Evolutionary conservation across 1,140 invertebrate species (phyloP).

Genomic region (Teleopsis dalmanni): DNA sequence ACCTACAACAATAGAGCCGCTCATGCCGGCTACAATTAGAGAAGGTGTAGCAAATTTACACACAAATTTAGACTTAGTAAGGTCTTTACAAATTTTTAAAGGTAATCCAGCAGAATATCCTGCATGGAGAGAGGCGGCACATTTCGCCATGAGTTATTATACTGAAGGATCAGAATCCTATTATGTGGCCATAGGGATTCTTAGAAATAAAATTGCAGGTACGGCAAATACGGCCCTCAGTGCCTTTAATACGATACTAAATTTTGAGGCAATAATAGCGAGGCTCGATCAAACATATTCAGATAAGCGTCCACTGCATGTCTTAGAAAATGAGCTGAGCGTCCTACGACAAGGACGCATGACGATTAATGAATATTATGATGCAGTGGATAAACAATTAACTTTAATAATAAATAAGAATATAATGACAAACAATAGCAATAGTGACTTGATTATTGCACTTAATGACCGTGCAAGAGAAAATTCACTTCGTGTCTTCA

Average conservation of each 20-base stretch:
- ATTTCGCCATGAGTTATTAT: constrained; percentile 15
- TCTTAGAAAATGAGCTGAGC: constrained; percentile 15
- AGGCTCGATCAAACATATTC: constrained; percentile 16
- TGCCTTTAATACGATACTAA: constrained; percentile 16
- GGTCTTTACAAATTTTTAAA: constrained; percentile 16
- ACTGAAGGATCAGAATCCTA: constrained; percentile 14
- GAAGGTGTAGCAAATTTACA: too few species aligned
- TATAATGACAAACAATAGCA: constrained; percentile 18
- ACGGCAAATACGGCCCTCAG: constrained; percentile 14
- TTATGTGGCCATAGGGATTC: constrained; percentile 16
- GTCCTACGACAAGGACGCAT: constrained; percentile 9
- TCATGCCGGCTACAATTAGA: too few species aligned
- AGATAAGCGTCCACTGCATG: constrained; percentile 17
- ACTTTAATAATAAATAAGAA: constrained; percentile 14
- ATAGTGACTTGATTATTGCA: constrained; percentile 7
- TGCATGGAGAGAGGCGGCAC: constrained; percentile 15
- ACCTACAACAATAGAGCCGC: too few species aligned
- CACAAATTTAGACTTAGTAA: too few species aligned
- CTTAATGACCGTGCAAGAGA: constrained; percentile 14
- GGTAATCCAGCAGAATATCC: constrained; percentile 18
- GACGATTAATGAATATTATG: constrained; percentile 14
- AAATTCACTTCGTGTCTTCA: constrained; percentile 12
- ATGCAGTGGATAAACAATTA: constrained; percentile 10
- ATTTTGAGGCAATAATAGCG: constrained; percentile 18
- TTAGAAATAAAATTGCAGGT: constrained; percentile 21